phyloP scores from a whole-genome alignment of 2,888 invertebrate species.

The Chironomus riparius region DNA sequence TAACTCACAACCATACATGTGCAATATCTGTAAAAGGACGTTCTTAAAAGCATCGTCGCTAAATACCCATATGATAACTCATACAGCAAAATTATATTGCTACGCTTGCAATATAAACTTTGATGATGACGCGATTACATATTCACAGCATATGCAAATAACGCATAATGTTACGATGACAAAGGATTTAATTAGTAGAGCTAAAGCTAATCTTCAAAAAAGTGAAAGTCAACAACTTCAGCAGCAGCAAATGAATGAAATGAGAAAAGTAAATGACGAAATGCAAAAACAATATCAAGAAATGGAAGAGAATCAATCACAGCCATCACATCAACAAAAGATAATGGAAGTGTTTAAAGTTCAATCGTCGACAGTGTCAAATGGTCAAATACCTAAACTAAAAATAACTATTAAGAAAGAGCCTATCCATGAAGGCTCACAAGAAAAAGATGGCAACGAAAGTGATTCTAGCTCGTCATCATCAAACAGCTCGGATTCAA shows the following conservation, averaged over 20 bases:
- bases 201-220: constrained; percentile 8
- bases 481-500: neutral
- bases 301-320: neutral
- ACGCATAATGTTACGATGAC: constrained; percentile 20
- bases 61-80: constrained; percentile 21
- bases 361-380: constrained; percentile 6
- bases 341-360: constrained; percentile 21
- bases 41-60: constrained; percentile 12
- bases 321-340: neutral
- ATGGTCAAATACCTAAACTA: constrained; percentile 26
- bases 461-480: constrained; percentile 22
- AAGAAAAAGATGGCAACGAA: constrained; percentile 11
- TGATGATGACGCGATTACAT: constrained; percentile 8
- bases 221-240: constrained; percentile 1
- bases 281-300: neutral
- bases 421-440: neutral
- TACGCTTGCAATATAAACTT: constrained; percentile 21
- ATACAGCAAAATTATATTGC: constrained; percentile 21
- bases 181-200: constrained; percentile 20
- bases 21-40: constrained; percentile 18
- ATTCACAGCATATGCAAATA: constrained; percentile 25
- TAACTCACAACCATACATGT: neutral
- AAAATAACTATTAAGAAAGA: constrained; percentile 26
- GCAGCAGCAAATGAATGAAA: neutral
- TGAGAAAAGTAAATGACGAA: neutral